Conservation (phyloP, 2,797 vertebrate genomes). For the Enteromius thamalakanensis region DNA sequence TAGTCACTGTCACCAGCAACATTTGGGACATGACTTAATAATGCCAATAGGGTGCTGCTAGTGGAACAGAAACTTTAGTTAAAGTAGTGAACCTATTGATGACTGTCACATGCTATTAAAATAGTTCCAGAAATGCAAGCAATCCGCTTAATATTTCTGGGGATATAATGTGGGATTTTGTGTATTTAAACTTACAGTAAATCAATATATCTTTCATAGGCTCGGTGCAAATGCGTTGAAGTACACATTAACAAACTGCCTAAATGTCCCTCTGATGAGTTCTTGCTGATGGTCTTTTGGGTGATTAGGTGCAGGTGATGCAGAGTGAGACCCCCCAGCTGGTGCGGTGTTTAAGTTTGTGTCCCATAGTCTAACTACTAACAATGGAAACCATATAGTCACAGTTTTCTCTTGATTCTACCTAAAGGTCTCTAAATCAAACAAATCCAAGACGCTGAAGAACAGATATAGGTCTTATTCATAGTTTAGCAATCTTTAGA, state of each 20-base stretch:
- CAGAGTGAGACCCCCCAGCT: slow-evolving; percentile 39
- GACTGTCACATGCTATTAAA: neutral
- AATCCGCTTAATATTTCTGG: slow-evolving; percentile 8
- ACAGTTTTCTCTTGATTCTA: neutral
- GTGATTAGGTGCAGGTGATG: slow-evolving; percentile 40
- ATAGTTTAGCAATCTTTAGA: neutral
- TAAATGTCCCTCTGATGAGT: slow-evolving; percentile 13
- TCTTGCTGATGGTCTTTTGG: slow-evolving; percentile 32
- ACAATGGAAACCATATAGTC: slow-evolving; percentile 14
- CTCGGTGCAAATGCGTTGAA: slow-evolving; percentile 16
- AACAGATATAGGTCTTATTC: neutral
- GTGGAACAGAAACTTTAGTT: neutral
- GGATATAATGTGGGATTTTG: neutral
- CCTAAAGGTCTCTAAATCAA: neutral
- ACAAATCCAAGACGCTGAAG: neutral
- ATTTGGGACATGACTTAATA: neutral
- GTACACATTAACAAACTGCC: slow-evolving; percentile 17
- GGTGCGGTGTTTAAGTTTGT: slow-evolving; percentile 20
- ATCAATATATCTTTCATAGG: slow-evolving; percentile 19
- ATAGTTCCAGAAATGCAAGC: neutral
- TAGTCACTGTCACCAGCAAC: neutral
- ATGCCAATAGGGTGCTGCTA: neutral
- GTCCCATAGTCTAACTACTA: slow-evolving; percentile 32
- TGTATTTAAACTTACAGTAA: slow-evolving; percentile 19
- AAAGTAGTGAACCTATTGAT: neutral